These are phyloP conservation scores for Aurelia sp. DNA, from an alignment of 30 jellyfish, hydroid and myxozoan species.

Conservation along the genomic window DNA sequence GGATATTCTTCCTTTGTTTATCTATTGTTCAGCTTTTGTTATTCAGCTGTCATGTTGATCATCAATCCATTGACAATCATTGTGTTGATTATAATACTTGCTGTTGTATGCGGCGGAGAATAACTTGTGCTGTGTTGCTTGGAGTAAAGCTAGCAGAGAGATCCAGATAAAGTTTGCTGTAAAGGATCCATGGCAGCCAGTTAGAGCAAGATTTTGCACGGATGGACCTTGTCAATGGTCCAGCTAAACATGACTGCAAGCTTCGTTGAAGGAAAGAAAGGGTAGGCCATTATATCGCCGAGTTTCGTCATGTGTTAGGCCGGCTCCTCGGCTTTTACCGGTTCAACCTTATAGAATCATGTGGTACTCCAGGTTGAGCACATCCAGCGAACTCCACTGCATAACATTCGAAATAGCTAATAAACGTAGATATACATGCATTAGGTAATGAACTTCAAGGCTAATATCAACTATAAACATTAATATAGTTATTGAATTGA, in stretches of 20 bases:
- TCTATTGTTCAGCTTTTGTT: slow-evolving; percentile 46
- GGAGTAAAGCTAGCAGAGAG: slow-evolving; percentile 3
- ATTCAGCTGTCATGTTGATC: slow-evolving; percentile 65
- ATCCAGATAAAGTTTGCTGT: slow-evolving; percentile 17
- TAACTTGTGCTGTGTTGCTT: slow-evolving; percentile 41
- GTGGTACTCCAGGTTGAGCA: slow-evolving; percentile 14
- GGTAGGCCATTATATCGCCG: slow-evolving; percentile 35
- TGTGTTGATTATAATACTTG: slow-evolving; percentile 69
- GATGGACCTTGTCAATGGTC: slow-evolving; percentile 14
- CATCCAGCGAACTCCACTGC: too few species aligned
- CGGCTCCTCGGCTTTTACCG: slow-evolving; percentile 42
- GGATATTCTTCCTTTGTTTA: slow-evolving; percentile 30
- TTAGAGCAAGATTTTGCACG: slow-evolving; percentile 9
- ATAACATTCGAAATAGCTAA: too few species aligned
- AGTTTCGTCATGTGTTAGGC: slow-evolving; percentile 23
- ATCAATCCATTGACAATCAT: slow-evolving; percentile 61
- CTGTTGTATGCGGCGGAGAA: slow-evolving; percentile 45
- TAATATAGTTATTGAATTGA: slow-evolving; percentile 12
- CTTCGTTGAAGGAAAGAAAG: slow-evolving; percentile 76
- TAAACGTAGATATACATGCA: too few species aligned
- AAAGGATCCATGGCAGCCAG: slow-evolving; percentile 15
- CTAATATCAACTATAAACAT: too few species aligned
- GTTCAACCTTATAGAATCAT: not conserved
- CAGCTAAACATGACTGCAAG: slow-evolving; percentile 47
- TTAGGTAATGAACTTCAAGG: too few species aligned